Percentiles rank a stretch among this genome's conserved stretches.
Evolutionary conservation across 2,888 invertebrate genomes (phyloP).

Genomic region (Catocala nupta): DNA sequence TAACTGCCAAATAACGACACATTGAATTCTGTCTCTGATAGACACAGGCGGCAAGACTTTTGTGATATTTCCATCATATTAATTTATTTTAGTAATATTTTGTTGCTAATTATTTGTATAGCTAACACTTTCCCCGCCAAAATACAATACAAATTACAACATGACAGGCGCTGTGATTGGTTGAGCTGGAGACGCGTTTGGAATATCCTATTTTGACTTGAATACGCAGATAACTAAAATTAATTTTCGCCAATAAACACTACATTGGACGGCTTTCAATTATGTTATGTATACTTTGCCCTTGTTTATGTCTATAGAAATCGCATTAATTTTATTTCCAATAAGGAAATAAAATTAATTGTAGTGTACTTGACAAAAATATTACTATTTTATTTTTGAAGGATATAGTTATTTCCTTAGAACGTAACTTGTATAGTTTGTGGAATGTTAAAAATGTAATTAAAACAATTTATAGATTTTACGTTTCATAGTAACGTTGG

Average conservation of each 20-base stretch:
- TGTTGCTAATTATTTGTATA: not conserved
- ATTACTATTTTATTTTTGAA: slow-evolving; percentile 26
- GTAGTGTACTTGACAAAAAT: slow-evolving; percentile 36
- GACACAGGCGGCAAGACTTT: slow-evolving; percentile 75
- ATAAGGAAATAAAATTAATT: slow-evolving; percentile 33
- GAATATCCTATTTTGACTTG: slow-evolving; percentile 29
- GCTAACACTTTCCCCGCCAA: slow-evolving; percentile 36
- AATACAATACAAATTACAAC: slow-evolving; percentile 12
- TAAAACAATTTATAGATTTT: not conserved
- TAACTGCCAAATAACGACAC: slow-evolving; percentile 72
- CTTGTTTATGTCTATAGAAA: slow-evolving; percentile 48
- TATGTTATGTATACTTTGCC: slow-evolving; percentile 73
- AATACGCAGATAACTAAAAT: slow-evolving; percentile 36
- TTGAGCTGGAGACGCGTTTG: slow-evolving; percentile 34
- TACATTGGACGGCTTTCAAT: slow-evolving; percentile 79
- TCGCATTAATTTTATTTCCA: slow-evolving; percentile 27
- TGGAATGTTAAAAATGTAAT: slow-evolving; percentile 11
- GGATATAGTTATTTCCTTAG: slow-evolving; percentile 23
- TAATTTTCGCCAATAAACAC: slow-evolving; percentile 68
- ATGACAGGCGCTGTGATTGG: slow-evolving; percentile 45
- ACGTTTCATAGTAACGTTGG: slow-evolving; percentile 10
- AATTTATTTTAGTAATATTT: slow-evolving; percentile 13
- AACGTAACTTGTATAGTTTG: slow-evolving; percentile 41
- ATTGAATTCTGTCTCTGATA: slow-evolving; percentile 76
- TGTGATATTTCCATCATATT: slow-evolving; percentile 70